These are phyloP conservation scores for Xanthostigma xanthostigma DNA, from an alignment of 2,888 invertebrate species.

Conservation along the genomic window DNA sequence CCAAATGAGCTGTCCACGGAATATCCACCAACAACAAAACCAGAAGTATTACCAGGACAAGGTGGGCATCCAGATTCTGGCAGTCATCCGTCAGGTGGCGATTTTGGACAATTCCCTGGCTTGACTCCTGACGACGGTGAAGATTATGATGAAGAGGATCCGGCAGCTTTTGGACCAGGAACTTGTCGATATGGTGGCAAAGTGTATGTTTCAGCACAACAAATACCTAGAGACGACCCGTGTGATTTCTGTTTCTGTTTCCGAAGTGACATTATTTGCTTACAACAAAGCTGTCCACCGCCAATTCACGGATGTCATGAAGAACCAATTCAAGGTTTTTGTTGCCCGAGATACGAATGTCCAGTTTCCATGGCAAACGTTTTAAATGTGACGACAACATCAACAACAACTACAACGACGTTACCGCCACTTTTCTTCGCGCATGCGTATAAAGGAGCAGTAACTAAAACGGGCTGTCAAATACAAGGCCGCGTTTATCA, in stretches of 20 bases:
- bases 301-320: slow-evolving; percentile 85
- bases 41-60: neutral
- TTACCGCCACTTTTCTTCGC: slow-evolving; percentile 71
- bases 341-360: slow-evolving; percentile 88
- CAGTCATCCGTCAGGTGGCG: neutral
- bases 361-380: slow-evolving; percentile 76
- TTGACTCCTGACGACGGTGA: slow-evolving; percentile 31
- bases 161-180: slow-evolving; percentile 67
- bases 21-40: neutral
- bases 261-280: slow-evolving; percentile 86
- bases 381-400: slow-evolving; percentile 71
- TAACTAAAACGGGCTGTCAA: slow-evolving; percentile 66
- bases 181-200: slow-evolving; percentile 86
- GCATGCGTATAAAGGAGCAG: slow-evolving; percentile 62
- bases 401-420: slow-evolving; percentile 73
- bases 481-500: slow-evolving; percentile 72
- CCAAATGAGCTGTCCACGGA: no score
- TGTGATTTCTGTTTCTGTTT: slow-evolving; percentile 97
- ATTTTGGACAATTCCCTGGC: slow-evolving; percentile 18
- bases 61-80: no score
- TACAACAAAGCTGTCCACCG: slow-evolving; percentile 90
- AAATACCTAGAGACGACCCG: slow-evolving; percentile 86
- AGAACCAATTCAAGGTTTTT: slow-evolving; percentile 85
- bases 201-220: slow-evolving; percentile 86
- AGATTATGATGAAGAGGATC: slow-evolving; percentile 65